Evolutionary conservation across 2,797 vertebrate species (phyloP), one percentile per base, ranked within the genome.

Genomic region (Dendrocincla tyrannina): DNA sequence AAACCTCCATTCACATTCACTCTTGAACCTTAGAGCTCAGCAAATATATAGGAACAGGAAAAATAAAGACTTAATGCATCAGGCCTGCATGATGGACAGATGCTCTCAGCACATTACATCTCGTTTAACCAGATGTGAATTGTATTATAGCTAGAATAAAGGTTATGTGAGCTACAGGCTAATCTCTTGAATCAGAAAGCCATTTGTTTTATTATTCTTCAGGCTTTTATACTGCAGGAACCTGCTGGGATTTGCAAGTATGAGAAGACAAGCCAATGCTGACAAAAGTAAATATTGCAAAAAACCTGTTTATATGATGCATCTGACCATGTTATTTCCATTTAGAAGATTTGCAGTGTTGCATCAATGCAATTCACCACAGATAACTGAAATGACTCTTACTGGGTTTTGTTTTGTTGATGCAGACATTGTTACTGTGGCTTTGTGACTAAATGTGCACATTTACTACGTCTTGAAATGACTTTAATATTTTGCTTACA

Each of bases 141-240:
- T 81, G 59, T 79, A 50, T 94, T 91, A 75, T 28, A 91, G 68
- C 42, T 78, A 64, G 70, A 91, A 85, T 91, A 96, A 94, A 85
- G 60, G 52, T 17, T 81, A 9, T 78, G 33, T 77, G 66, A 78
- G 83, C 91, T 95, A 75, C 84, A 66, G 94, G 91, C 88, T 91
- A 90, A 87, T 90, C 85, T 93, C 52, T 58, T 86, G 86, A 95
- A 92, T 94, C 44, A 80, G 69, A 89, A 92, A 90, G n/a, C n/a
- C 35, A n/a, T 90, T 93, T 91, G 44, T 92, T 95, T 83, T 56
- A 89, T 75, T 94, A 44, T 59, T 88, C 75, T 93, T 80, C 74
- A 89, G 64, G 64, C 42, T 87, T 60, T 91, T 80, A n/a, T 4
- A 39, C 35, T 47, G 17, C 58, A 75, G 60, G 63, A 94, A 89